These are phyloP conservation scores for Caenorhabditis sp. DNA, from an alignment of 2,888 invertebrate genomes.

Conservation along the genomic window DNA sequence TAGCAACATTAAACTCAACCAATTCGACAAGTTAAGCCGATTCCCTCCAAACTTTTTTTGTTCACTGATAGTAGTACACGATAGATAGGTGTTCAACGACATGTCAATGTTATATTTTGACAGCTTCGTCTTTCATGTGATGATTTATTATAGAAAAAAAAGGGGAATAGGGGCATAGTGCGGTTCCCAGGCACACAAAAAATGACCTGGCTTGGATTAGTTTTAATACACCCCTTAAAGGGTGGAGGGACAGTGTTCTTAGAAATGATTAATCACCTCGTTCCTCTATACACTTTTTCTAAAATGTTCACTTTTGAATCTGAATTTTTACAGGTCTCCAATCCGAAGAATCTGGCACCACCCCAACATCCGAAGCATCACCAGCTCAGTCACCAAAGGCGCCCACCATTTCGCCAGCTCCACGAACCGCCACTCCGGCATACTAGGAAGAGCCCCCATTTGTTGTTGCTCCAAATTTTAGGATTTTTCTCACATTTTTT, in stretches of 20 bases:
- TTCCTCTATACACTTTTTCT: neutral
- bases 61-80: neutral
- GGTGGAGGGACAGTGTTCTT: neutral
- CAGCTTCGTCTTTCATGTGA: neutral
- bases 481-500: neutral
- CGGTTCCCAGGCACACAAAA: neutral
- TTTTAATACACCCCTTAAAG: neutral
- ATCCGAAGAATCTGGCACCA: neutral
- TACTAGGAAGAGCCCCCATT: too few species aligned
- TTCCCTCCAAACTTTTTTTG: neutral
- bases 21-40: neutral
- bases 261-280: neutral
- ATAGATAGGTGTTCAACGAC: neutral
- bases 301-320: neutral
- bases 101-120: neutral
- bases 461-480: too few species aligned
- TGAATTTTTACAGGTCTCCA: neutral
- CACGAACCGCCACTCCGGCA: neutral
- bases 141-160: too few species aligned
- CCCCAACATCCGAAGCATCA: neutral
- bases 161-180: neutral
- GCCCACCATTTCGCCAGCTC: neutral
- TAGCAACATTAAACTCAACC: neutral
- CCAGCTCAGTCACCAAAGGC: neutral
- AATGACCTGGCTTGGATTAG: neutral